phyloP scores from a whole-genome alignment of 2,797 vertebrate genomes.

The Chiroxiphia lanceolata region DNA sequence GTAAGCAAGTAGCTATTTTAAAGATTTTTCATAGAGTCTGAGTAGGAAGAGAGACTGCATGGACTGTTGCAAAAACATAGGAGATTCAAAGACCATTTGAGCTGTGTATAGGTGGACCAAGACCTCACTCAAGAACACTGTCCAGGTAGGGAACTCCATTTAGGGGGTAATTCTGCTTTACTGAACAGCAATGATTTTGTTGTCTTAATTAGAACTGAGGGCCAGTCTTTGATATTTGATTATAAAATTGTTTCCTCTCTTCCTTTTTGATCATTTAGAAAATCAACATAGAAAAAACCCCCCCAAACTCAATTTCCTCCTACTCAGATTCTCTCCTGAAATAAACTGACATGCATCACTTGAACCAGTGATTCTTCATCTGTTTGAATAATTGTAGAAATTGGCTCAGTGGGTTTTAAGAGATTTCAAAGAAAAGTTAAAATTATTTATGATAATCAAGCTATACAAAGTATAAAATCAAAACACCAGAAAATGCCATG shows the following conservation, averaged over 20 bases:
- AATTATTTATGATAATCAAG: background rate
- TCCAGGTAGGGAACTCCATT: background rate
- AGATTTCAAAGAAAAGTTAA: background rate
- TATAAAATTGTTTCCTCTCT: rapidly evolving
- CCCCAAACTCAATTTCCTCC: background rate
- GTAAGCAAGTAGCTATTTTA: background rate
- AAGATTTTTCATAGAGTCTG: background rate
- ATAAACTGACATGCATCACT: background rate
- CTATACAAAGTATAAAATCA: background rate
- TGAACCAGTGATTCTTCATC: background rate
- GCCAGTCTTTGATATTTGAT: background rate
- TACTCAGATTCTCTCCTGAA: background rate
- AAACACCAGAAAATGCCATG: background rate
- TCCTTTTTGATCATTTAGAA: background rate
- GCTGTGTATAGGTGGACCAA: background rate
- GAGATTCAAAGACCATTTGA: background rate
- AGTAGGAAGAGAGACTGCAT: background rate
- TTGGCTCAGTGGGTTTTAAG: background rate
- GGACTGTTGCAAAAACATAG: background rate
- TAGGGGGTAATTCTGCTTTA: background rate
- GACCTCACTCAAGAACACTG: background rate
- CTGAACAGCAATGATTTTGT: background rate
- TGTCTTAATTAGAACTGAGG: background rate
- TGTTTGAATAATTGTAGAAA: background rate
- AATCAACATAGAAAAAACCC: background rate